Base-by-base conservation (phyloP, 2,797 vertebrate genomes). In the Sebastes nivosus region DNA sequence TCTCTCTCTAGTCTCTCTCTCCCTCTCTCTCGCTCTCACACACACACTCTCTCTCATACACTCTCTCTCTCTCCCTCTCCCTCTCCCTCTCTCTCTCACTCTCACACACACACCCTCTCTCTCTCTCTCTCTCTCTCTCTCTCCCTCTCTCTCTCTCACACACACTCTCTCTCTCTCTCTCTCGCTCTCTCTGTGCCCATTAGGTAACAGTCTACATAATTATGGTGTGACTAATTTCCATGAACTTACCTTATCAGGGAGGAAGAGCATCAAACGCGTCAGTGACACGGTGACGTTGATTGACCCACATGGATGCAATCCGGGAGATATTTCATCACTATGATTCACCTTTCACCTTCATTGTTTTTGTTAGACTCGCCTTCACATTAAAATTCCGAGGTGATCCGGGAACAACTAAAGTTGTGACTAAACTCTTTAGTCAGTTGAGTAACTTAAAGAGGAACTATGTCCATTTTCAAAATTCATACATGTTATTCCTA, bases 221-320 rank as follows among this genome's bases (percentile, higher is more conserved):
- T 52, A n/a, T 6, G 54, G 3, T 52, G 24, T 20, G 27, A n/a
- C 30, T 14, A 12, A 42, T 34, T 69, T 32, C 6, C 52, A 2
- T 1, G 2, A n/a, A 20, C 7, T 38, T n/a, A 61, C 38, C 12
- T 20, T n/a, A n/a, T 3, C 13, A 3, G 29, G 32, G 6, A n/a
- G 13, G 18, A 50, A 46, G 30, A 18, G 42, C 68, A 24, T 18
- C 5, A 8, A 18, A 11, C 16, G 36, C 34, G 68, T 74, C 30
- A 67, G 72, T 86, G 34, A 36, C 80, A 88, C 5, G 2, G 20
- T 75, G 75, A 79, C 64, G 30, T 7, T 29, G 8, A 22, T 18
- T 63, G 22, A 34, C 4, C 22, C 2, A 24, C 12, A 12, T 52
- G 2, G 2, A 50, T 7, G 38, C 4, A 63, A 6, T 1, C 32